phyloP scores from a whole-genome alignment of 2,888 invertebrate genomes.

The Ichneumoninae sp. region DNA sequence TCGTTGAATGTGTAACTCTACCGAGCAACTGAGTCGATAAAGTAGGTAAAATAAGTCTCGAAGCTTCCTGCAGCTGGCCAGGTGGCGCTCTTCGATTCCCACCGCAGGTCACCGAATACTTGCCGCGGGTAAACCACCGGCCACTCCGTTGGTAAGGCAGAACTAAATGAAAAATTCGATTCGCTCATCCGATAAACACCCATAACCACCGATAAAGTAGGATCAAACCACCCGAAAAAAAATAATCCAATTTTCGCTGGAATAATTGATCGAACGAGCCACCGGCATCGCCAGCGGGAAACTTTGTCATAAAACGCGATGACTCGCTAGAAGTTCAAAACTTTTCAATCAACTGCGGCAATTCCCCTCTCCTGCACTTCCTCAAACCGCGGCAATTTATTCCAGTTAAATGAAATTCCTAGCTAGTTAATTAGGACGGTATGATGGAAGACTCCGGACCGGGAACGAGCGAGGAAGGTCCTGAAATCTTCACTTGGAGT shows the following conservation, averaged over 20 bases:
- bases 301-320: constrained; percentile 7
- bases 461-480: constrained; percentile 17
- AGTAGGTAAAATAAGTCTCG: not conserved
- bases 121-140: not conserved
- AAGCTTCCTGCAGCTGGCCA: not conserved
- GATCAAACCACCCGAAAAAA: not conserved
- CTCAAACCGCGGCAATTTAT: constrained; percentile 48
- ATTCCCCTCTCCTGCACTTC: not conserved
- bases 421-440: constrained; percentile 46
- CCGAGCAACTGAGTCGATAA: constrained; percentile 4
- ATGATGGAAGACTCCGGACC: constrained; percentile 17
- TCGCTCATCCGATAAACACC: not conserved
- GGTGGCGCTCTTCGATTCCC: not conserved
- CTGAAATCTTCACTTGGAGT: constrained; percentile 47
- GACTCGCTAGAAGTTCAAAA: constrained; percentile 30
- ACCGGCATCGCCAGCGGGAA: not conserved
- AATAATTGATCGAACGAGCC: constrained; percentile 33
- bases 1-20: not conserved
- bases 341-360: constrained; percentile 44
- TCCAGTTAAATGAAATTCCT: constrained; percentile 49
- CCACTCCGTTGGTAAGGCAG: not conserved
- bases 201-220: not conserved
- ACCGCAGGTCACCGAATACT: not conserved
- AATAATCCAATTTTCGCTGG: constrained; percentile 14
- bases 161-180: constrained; percentile 5